Evolutionary conservation across 1,140 invertebrate genomes (phyloP).

Genomic region (Lasaia peninsularis): DNA sequence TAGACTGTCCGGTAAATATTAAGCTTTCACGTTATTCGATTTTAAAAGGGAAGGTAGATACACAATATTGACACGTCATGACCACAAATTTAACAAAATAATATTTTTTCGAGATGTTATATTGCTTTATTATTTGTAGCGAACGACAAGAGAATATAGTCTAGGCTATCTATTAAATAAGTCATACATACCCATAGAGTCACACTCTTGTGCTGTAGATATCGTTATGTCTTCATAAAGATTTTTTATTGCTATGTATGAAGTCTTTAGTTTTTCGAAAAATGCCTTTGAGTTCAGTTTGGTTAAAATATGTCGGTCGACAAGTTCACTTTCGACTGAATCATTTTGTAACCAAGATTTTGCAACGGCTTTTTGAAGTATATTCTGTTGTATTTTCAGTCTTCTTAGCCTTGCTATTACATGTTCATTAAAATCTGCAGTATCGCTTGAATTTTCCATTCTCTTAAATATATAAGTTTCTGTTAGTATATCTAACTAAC

Average conservation of each 20-base stretch:
- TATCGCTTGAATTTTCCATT: background rate
- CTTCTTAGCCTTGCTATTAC: constrained; percentile 41
- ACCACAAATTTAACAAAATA: too few relatives aligned
- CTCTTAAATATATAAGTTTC: background rate
- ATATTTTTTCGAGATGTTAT: too few relatives aligned
- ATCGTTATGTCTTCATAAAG: constrained; percentile 52
- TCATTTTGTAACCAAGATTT: constrained; percentile 24
- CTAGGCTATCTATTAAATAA: too few relatives aligned
- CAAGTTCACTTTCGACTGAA: constrained; percentile 18
- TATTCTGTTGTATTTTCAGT: constrained; percentile 56
- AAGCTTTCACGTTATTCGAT: too few relatives aligned
- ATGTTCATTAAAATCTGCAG: constrained; percentile 14
- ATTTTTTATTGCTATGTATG: constrained; percentile 39
- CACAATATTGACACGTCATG: too few relatives aligned
- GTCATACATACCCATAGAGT: background rate
- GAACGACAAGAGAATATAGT: too few relatives aligned
- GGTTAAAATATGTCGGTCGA: constrained; percentile 15
- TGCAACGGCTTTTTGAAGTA: constrained; percentile 37
- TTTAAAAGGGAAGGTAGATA: too few relatives aligned
- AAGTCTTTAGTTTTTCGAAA: constrained; percentile 32
- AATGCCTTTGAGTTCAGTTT: constrained; percentile 31
- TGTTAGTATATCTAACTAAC: too few relatives aligned
- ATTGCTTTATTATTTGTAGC: too few relatives aligned
- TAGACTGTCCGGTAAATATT: too few relatives aligned
- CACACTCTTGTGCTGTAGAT: background rate